Base-by-base conservation (phyloP, 2,113 vertebrate genomes). In the Prinia subflava region DNA sequence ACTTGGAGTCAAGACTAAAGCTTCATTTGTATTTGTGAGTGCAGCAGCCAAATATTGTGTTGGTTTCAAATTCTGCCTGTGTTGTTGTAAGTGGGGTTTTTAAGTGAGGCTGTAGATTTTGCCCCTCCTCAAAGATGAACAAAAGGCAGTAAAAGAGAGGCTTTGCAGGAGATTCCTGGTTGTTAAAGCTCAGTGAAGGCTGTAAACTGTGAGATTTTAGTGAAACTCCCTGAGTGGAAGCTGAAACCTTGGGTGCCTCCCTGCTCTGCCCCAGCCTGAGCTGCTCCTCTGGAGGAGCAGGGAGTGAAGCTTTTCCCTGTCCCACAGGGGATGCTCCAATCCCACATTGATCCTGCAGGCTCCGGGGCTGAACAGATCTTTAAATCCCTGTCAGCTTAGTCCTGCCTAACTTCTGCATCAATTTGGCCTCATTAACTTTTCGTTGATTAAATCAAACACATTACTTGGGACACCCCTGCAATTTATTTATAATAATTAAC, bases 371-470 rank as follows among this genome's bases (percentile, higher is more conserved):
- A 81, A 60, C 19, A 0, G 71, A 68, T 81, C 86, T 95, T 78
- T 92, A 96, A 96, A 79, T 85, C 86, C 82, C 56, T 85, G 53
- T 60, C 77, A 89, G 67, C 57, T 91, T 81, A 71, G 53, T 69
- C 84, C 62, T 87, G 57, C 76, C 74, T 83, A 80, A 83, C 89
- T 92, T 60, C 84, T 85, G 67, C 59, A 33, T 91, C 78, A 73
- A 55, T 95, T 96, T 90, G 70, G 65, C 55, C 85, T 92, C 84
- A 82, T 94, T 95, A 96, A 73, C 74, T 82, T 91, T 39, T 62
- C 15, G 31, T 87, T 92, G 89, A 94, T 95, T 95, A 85, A 87
- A 90, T 94, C 81, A 80, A 94, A 78, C 25, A 55, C 21, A 13
- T 91, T 95, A 67, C 63, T 85, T 91, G 84, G 78, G 89, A 62